Percentiles rank a stretch among this genome's conserved stretches.
phyloP scores from a whole-genome alignment of 1,140 invertebrate genomes.

The Oncopeltus fasciatus region DNA sequence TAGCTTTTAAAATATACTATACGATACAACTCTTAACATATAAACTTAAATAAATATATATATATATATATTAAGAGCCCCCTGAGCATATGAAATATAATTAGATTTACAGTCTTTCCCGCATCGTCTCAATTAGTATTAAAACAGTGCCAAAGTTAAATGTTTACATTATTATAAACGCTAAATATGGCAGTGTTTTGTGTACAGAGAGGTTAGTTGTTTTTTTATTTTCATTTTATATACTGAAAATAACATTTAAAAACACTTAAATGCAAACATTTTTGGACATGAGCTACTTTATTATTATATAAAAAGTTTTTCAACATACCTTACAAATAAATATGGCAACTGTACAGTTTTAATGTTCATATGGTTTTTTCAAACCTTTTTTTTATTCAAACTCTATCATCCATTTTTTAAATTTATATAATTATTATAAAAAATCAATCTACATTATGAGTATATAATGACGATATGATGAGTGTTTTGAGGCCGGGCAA shows the following conservation, averaged over 20 bases:
- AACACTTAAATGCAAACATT: conserved; percentile 9
- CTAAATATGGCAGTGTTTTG: conserved; percentile 8
- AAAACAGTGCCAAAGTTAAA: conserved; percentile 5
- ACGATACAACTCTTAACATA: background rate
- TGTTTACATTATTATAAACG: conserved; percentile 4
- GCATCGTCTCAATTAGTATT: background rate
- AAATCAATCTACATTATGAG: conserved; percentile 8
- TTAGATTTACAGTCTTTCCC: background rate
- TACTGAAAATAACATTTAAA: conserved; percentile 10
- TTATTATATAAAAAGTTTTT: conserved; percentile 6
- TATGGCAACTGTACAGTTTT: conserved; percentile 4
- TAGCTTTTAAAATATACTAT: background rate
- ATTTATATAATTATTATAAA: background rate
- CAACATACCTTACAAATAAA: conserved; percentile 9
- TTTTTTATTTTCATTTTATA: too few species aligned
- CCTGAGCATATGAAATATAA: background rate
- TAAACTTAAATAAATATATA: background rate
- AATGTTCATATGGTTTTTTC: background rate
- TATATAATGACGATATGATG: conserved; percentile 7
- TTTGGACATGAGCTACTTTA: conserved; percentile 8
- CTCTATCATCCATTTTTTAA: background rate
- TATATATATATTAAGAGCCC: background rate
- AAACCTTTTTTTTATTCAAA: background rate
- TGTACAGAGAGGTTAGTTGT: background rate
- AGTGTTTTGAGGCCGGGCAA: conserved; percentile 9